Evolutionary conservation across 2,113 vertebrate genomes (phyloP).

Genomic region (Chinchilla lanigera): DNA sequence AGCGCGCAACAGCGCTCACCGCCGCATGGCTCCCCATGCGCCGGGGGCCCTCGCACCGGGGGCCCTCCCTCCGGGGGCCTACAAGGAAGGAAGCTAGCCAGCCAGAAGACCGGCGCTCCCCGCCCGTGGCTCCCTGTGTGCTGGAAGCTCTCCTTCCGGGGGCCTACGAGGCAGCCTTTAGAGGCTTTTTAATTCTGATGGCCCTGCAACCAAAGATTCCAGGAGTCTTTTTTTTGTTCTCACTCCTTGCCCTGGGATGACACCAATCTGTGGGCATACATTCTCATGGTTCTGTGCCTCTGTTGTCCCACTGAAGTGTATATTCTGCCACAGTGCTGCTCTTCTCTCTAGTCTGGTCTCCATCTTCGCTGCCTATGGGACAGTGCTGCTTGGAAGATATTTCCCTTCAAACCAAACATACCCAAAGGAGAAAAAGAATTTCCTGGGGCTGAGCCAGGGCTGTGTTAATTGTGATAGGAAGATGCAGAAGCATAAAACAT

Average conservation of each 20-base stretch:
- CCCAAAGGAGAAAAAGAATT: neutral
- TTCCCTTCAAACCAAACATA: neutral
- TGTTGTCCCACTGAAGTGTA: neutral
- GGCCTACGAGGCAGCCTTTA: too few relatives aligned
- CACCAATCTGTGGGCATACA: neutral
- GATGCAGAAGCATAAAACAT: neutral
- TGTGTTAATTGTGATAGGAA: neutral
- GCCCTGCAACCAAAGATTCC: neutral
- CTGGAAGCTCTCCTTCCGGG: too few relatives aligned
- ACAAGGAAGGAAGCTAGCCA: too few relatives aligned
- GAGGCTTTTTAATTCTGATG: neutral
- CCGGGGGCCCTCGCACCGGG: too few relatives aligned
- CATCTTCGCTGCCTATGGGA: neutral
- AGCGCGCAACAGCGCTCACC: too few relatives aligned
- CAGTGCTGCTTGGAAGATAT: neutral
- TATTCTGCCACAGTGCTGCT: neutral
- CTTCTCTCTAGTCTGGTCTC: neutral
- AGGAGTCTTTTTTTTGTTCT: neutral
- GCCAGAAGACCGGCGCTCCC: too few relatives aligned
- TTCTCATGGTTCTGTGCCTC: neutral
- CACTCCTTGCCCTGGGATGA: neutral
- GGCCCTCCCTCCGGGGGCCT: too few relatives aligned
- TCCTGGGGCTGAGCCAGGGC: neutral
- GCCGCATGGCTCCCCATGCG: too few relatives aligned
- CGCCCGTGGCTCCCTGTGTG: too few relatives aligned